Evolutionary conservation across 2,113 vertebrate species (phyloP), one percentile per base, ranked within the genome.

Genomic region (Chaetorhynchus papuensis): DNA sequence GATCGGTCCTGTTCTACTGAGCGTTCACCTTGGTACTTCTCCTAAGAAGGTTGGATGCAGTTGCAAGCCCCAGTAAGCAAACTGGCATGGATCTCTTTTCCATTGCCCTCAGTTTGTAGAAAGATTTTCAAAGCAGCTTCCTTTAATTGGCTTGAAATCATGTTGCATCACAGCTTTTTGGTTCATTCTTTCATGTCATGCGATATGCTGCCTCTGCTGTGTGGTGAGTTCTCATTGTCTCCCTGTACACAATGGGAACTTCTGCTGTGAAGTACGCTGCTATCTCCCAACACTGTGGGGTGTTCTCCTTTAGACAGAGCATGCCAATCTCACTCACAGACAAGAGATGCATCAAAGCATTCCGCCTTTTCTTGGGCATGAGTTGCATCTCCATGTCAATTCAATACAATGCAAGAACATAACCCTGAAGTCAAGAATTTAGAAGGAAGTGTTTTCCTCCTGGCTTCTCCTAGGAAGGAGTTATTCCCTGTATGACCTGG

Each of bases 231-330:
- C 41, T 39, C 37, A 15, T 60, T 83, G 12, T 72, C 44, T 93
- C 39, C 28, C 31, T 39, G 15, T 35, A 30, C n/a, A 39, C 63
- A 66, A 63, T 26, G 47, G 47, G 66, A 78, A 26, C 17, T 69
- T 77, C 21, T 49, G 37, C 49, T 2, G 0, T 45, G 74, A 49
- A 82, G 24, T 61, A 61, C 0, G 0, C 37, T 66, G 8, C 39
- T 88, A 9, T 39, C 11, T 86, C 41, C 31, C 21, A 68, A 50
- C 15, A 50, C 0, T 5, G 1, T 35, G 49, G 69, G 9, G 10
- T 79, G 23, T 39, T 83, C 17, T 71, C 33, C 33, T 60, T 82
- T 41, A 57, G 47, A 42, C 31, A 49, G 16, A 41, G 30, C 2
- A 0, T 78, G 42, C 16, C 18, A 57, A 28, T 42, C 28, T 78